Percentiles rank a stretch among this genome's conserved stretches.
phyloP scores from a whole-genome alignment of 1,140 invertebrate species.

The Doryteuthis pealeii region DNA sequence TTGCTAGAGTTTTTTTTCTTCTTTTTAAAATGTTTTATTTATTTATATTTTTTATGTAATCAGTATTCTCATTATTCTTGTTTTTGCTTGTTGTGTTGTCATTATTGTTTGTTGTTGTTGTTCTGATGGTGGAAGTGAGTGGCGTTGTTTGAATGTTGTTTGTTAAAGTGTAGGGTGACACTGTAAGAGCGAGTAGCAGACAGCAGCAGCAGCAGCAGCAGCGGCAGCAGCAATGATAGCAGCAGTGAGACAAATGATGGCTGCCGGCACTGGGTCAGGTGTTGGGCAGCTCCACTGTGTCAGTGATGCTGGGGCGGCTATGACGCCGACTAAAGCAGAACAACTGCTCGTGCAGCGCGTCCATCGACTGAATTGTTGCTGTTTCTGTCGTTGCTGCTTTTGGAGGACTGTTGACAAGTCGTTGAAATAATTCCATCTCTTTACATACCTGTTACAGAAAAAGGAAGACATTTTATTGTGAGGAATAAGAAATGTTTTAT shows the following conservation, averaged over 20 bases:
- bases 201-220: constrained; percentile 16
- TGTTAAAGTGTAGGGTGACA: no score
- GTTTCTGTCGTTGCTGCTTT: constrained; percentile 31
- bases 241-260: neutral
- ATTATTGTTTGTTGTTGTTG: no score
- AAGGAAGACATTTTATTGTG: no score
- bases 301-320: constrained; percentile 17
- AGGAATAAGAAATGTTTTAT: no score
- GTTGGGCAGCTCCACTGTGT: constrained; percentile 22
- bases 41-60: no score
- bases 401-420: constrained; percentile 25
- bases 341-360: constrained; percentile 37
- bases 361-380: constrained; percentile 40
- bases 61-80: no score
- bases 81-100: no score
- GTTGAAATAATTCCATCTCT: constrained; percentile 37
- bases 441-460: no score
- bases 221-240: constrained; percentile 9
- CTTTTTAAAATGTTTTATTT: no score
- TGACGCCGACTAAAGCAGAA: constrained; percentile 42
- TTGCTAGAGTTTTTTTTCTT: no score
- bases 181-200: neutral
- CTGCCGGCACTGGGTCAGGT: neutral
- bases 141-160: no score
- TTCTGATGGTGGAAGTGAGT: no score